Conservation (phyloP, 2,888 invertebrate genomes). For the Agrochola litura region DNA sequence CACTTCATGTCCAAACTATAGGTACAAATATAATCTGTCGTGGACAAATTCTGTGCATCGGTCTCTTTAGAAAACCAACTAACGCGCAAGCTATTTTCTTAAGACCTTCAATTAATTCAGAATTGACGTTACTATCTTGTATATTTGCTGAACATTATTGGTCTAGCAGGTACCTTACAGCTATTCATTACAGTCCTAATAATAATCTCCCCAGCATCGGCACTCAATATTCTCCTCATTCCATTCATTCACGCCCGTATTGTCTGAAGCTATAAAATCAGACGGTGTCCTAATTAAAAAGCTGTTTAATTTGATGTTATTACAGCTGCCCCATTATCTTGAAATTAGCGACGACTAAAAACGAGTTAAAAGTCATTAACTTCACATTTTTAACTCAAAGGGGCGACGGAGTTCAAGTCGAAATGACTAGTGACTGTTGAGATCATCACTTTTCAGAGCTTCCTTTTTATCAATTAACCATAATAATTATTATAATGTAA, state of each 20-base stretch:
- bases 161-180: neutral
- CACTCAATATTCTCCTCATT: conserved; percentile 9
- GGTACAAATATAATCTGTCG: neutral
- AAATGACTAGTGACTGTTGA: conserved; percentile 6
- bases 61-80: neutral
- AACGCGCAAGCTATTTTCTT: neutral
- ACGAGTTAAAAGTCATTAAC: conserved; percentile 51
- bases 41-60: neutral
- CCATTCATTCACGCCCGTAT: conserved; percentile 25
- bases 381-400: conserved; percentile 54
- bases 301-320: conserved; percentile 52
- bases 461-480: neutral
- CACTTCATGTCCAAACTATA: neutral
- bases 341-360: conserved; percentile 47
- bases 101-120: neutral
- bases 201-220: neutral
- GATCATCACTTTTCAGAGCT: conserved; percentile 21
- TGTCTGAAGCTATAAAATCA: conserved; percentile 40
- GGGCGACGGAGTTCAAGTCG: conserved; percentile 15
- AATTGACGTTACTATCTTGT: neutral
- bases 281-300: conserved; percentile 53
- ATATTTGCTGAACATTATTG: neutral
- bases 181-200: conserved; percentile 11
- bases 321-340: conserved; percentile 55
- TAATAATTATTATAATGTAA: neutral